phyloP scores from a whole-genome alignment of 2,888 invertebrate species.

The Vandiemenella viatica region DNA sequence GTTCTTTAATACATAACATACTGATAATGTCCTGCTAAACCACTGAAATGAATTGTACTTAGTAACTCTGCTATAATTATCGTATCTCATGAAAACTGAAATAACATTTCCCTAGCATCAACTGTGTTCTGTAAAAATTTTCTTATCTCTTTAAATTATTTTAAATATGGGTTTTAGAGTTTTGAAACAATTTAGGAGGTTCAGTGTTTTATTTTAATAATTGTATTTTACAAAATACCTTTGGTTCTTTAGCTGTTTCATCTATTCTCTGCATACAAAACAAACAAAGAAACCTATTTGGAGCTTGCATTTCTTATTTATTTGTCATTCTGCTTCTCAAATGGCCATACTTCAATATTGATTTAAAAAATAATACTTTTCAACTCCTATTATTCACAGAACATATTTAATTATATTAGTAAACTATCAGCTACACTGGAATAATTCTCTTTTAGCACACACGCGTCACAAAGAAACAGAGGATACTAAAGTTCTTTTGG shows the following conservation, averaged over 20 bases:
- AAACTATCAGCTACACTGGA: not conserved
- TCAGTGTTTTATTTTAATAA: not conserved
- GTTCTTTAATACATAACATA: no score
- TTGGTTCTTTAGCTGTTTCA: constrained; percentile 2
- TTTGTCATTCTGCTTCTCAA: not conserved
- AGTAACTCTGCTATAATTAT: no score
- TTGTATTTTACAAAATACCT: constrained; percentile 1
- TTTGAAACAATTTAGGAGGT: not conserved
- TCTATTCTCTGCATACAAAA: not conserved
- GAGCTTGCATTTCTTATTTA: not conserved
- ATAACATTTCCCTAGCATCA: no score
- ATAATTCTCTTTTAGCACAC: not conserved
- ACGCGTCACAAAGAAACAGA: not conserved
- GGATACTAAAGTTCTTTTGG: not conserved
- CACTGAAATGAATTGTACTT: no score
- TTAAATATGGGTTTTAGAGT: no score
- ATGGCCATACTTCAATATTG: not conserved
- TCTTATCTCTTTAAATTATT: no score
- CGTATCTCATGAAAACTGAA: no score
- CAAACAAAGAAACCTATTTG: not conserved
- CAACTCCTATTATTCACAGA: not conserved
- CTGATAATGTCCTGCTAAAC: no score
- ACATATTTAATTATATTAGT: not conserved
- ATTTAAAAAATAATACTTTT: not conserved
- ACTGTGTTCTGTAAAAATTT: no score